A percentile compares a stretch with the other conserved stretches of the same genome.
phyloP scores from a whole-genome alignment of 2,113 vertebrate species.

The Scomber colias region DNA sequence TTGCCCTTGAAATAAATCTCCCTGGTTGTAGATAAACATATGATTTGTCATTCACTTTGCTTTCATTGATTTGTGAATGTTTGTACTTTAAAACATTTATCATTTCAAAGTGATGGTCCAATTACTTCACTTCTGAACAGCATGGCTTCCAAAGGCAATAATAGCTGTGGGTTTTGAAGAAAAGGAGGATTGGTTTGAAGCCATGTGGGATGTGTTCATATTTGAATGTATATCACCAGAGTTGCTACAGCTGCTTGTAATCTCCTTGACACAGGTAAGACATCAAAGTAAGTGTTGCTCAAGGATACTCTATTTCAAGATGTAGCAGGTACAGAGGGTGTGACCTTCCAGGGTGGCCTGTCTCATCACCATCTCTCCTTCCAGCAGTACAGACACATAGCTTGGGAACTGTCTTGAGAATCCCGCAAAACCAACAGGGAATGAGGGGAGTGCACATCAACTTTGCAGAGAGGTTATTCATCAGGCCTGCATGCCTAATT shows the following conservation, averaged over 20 bases:
- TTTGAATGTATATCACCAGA: background rate
- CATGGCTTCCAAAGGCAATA: background rate
- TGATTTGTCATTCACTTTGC: background rate
- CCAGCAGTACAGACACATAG: conserved; percentile 2
- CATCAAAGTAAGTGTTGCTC: conserved; percentile 35
- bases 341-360: conserved; percentile 28
- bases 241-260: conserved; percentile 40
- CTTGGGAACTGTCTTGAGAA: conserved; percentile 18
- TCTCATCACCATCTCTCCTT: conserved; percentile 15
- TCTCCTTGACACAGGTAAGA: conserved; percentile 31
- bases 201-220: background rate
- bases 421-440: conserved; percentile 31
- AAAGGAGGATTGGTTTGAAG: background rate
- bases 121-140: background rate
- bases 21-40: background rate
- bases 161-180: background rate
- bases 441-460: conserved; percentile 19
- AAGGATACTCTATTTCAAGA: conserved; percentile 20
- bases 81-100: background rate
- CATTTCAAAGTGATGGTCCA: background rate
- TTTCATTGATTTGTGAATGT: background rate
- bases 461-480: conserved; percentile 50
- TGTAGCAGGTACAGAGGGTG: conserved; percentile 2
- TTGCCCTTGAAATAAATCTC: background rate
- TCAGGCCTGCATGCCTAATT: conserved; percentile 42